Base-by-base conservation (phyloP, 2,888 invertebrate genomes). In the Callosobruchus maculatus region DNA sequence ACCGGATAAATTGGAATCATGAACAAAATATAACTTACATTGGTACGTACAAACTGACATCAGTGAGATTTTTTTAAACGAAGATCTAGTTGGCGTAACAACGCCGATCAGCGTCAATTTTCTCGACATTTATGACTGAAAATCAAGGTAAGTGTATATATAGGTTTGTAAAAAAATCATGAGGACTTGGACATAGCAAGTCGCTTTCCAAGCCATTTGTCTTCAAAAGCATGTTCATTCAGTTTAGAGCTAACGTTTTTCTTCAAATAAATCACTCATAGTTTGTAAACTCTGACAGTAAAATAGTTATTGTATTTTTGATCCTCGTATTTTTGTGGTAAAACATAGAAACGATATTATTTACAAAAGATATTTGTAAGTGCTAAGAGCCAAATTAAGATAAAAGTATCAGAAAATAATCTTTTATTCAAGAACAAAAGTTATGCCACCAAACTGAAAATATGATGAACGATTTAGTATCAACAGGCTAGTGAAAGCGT, bases 361-460 rank as follows among this genome's bases (percentile, higher is more conserved):
- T 68, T 74, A 72, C 72, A 72, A 74, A 31, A 72, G 70, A 74
- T 72, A 74, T 72, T 71, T 72, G 69, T 71, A 70, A 66, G 49
- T 49, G 49, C 49, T 49, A 49, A 18, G 49, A 49, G 5, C 13
- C 13, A 13, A 49, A 49, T 49, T 13, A 13, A 49, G 49, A 49
- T 49, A 13, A 7, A n/a, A 3, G 49, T 49, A 49, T 13, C 5
- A 49, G 5, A 49, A 49, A 7, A 1, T 7, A 49, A 49, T 49
- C 13, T 49, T 49, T 49, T 49, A 49, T 49, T 49, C 5, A 49
- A 49, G 49, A 49, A 7, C 49, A 49, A 49, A 49, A 49, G 1
- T 49, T 1, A 49, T 49, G 13, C 49, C 4, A 49, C 18, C 18
- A 1, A 49, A 49, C 13, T 13, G 49, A 49, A 26, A 26, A 26